Conservation (phyloP, 2,113 vertebrate genomes). For the Pseudopodoces humilis region DNA sequence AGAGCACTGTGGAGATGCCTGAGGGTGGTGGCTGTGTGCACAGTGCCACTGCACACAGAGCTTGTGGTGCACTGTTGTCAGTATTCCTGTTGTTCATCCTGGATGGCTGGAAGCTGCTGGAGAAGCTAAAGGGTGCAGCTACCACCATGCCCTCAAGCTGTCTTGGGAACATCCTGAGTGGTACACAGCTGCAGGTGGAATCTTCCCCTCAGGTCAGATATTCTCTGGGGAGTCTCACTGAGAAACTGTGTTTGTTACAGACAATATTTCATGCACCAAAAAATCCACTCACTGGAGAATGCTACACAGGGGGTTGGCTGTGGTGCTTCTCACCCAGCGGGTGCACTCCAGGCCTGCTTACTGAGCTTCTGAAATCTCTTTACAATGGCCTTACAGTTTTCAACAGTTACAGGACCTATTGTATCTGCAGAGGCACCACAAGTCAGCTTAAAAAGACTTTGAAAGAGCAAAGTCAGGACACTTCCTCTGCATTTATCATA, state of each 20-base stretch:
- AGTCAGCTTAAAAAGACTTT: background rate
- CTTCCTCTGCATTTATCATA: background rate
- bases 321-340: background rate
- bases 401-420: background rate
- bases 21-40: background rate
- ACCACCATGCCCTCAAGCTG: rapidly evolving
- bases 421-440: background rate
- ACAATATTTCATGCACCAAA: background rate
- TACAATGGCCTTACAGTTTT: background rate
- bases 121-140: background rate
- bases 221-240: background rate
- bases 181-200: background rate
- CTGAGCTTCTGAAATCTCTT: background rate
- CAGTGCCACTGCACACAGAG: background rate
- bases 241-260: background rate
- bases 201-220: background rate
- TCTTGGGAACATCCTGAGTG: background rate
- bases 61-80: background rate
- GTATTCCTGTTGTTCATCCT: background rate
- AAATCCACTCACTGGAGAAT: background rate
- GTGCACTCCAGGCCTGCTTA: background rate
- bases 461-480: background rate
- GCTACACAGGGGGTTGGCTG: background rate
- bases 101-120: background rate
- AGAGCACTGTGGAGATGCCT: background rate